Evolutionary conservation across 1,140 invertebrate genomes (phyloP).

Genomic region (Anastrepha obliqua): DNA sequence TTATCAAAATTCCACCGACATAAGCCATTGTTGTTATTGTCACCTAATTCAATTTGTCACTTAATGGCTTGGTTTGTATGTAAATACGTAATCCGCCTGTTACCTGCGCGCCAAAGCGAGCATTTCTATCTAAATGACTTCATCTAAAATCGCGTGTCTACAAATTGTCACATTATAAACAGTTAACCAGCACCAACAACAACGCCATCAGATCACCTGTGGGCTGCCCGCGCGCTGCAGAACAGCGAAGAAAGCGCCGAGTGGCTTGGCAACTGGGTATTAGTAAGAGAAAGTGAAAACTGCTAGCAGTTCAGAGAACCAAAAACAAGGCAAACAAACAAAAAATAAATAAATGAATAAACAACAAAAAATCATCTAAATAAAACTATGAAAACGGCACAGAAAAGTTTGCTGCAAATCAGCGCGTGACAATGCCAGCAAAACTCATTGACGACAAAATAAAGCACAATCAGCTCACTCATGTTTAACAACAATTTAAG

Average conservation of each 20-base stretch:
- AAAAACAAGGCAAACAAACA: background rate
- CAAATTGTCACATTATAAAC: slow-evolving; percentile 41
- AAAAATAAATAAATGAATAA: background rate
- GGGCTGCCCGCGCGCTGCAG: background rate
- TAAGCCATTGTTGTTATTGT: slow-evolving; percentile 16
- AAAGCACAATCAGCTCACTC: slow-evolving; percentile 58
- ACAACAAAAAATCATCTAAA: background rate
- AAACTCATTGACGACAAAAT: slow-evolving; percentile 48
- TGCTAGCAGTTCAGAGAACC: background rate
- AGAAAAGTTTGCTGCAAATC: slow-evolving; percentile 38
- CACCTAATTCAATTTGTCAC: slow-evolving; percentile 39
- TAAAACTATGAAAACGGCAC: background rate
- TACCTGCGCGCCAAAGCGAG: background rate
- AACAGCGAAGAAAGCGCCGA: background rate
- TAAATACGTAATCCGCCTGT: background rate
- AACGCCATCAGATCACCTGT: background rate
- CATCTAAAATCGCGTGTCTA: slow-evolving; percentile 48
- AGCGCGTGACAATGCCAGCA: slow-evolving; percentile 32
- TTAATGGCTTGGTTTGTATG: background rate
- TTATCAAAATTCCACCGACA: slow-evolving; percentile 9
- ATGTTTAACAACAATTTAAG: slow-evolving; percentile 65
- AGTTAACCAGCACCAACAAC: background rate
- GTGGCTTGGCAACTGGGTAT: background rate
- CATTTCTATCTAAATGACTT: slow-evolving; percentile 41
- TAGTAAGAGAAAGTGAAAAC: slow-evolving; percentile 41